Conservation (phyloP, 2,797 vertebrate genomes). For the Acipenser transmontanus region DNA sequence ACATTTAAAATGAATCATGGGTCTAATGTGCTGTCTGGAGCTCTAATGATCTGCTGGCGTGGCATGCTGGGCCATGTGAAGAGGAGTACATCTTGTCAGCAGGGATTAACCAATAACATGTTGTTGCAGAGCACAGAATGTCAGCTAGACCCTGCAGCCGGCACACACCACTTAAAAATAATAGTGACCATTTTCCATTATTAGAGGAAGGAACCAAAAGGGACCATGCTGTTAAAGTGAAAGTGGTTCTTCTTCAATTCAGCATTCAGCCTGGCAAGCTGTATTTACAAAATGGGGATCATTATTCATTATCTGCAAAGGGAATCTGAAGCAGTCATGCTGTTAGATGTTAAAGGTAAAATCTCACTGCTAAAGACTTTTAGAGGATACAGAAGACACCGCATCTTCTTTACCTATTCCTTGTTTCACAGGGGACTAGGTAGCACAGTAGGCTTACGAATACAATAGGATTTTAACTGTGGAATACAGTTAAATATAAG, state of each 20-base stretch:
- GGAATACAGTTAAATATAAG: no score
- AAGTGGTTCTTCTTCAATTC: slow-evolving; percentile 39
- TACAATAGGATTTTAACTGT: no score
- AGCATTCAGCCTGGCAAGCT: slow-evolving; percentile 26
- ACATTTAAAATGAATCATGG: no score
- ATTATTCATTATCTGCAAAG: slow-evolving; percentile 47
- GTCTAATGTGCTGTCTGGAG: no score
- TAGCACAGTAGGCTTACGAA: no score
- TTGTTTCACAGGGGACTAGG: slow-evolving; percentile 24
- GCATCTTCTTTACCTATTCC: no score
- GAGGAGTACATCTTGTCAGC: slow-evolving; percentile 7
- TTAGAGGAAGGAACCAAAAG: slow-evolving; percentile 42
- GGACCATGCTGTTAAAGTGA: slow-evolving; percentile 39
- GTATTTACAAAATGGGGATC: slow-evolving; percentile 47
- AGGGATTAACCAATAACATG: slow-evolving; percentile 44
- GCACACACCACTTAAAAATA: slow-evolving; percentile 41
- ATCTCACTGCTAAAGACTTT: slow-evolving; percentile 23
- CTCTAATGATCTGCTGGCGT: not conserved
- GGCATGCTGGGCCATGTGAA: slow-evolving; percentile 23
- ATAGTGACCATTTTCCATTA: slow-evolving; percentile 41
- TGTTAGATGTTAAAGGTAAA: slow-evolving; percentile 41
- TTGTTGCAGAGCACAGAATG: slow-evolving; percentile 16
- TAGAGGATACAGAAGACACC: not conserved
- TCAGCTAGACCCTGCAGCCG: slow-evolving; percentile 16
- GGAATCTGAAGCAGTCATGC: slow-evolving; percentile 31